phyloP scores from a whole-genome alignment of 35 echinoderm and acorn worm genomes.

The Patiria miniata region DNA sequence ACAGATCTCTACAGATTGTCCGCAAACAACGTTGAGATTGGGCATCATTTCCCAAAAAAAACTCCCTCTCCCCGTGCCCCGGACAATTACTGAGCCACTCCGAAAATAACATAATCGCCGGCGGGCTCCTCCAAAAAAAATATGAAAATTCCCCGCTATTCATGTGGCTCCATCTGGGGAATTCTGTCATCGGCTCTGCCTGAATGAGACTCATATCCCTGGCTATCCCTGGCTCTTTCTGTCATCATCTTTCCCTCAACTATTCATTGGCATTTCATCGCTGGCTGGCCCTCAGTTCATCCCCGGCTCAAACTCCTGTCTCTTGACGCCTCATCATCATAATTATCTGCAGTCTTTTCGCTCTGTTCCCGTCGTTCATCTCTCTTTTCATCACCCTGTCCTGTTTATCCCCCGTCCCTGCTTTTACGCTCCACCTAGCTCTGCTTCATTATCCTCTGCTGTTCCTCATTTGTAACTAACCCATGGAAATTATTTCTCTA shows the following conservation, averaged over 20 bases:
- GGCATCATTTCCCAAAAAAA: no score
- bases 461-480: no score
- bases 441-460: no score
- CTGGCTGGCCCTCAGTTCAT: neutral
- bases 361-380: neutral
- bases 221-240: neutral
- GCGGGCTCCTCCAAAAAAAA: neutral
- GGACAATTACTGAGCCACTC: no score
- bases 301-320: conserved; percentile 14
- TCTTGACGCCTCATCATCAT: conserved; percentile 14
- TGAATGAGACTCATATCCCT: neutral
- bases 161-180: conserved; percentile 18
- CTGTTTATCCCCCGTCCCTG: no score
- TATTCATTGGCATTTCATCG: conserved; percentile 8
- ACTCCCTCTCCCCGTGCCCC: no score
- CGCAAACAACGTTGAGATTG: no score
- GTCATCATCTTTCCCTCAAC: neutral
- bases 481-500: no score
- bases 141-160: neutral
- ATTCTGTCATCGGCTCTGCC: conserved; percentile 2
- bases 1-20: no score
- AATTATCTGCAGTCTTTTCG: neutral
- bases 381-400: no score
- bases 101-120: neutral
- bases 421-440: no score